phyloP scores from a whole-genome alignment of 2,888 invertebrate genomes.

The Drosophila aldrichi region DNA sequence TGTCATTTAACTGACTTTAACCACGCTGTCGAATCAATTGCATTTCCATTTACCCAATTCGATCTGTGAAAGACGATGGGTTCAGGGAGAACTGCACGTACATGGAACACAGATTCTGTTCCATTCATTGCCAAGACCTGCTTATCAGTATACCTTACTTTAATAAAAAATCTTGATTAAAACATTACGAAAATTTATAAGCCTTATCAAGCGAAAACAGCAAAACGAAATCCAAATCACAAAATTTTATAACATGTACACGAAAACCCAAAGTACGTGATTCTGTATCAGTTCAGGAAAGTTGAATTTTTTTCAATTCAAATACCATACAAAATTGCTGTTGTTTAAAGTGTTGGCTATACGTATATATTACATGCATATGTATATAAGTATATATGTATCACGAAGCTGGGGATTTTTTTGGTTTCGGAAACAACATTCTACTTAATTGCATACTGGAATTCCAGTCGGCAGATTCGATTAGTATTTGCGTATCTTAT shows the following conservation, averaged over 20 bases:
- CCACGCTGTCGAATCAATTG: not conserved
- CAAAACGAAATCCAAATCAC: constrained; percentile 17
- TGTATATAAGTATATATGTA: not conserved
- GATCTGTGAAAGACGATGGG: not conserved
- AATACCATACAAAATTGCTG: not conserved
- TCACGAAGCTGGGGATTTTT: constrained; percentile 27
- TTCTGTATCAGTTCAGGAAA: constrained; percentile 24
- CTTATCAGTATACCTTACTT: constrained; percentile 10
- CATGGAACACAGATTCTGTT: not conserved
- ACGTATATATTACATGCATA: constrained; percentile 6
- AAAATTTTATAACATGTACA: constrained; percentile 20
- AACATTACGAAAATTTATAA: constrained; percentile 19
- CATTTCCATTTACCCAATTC: constrained; percentile 1
- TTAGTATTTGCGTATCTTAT: not conserved
- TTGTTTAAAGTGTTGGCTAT: constrained; percentile 7
- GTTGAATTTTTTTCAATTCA: constrained; percentile 6
- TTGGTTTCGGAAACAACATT: not conserved
- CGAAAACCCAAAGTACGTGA: constrained; percentile 41
- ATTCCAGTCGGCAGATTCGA: constrained; percentile 1
- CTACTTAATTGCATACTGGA: constrained; percentile 10
- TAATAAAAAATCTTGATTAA: constrained; percentile 25
- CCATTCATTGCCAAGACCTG: constrained; percentile 15
- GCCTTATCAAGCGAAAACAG: constrained; percentile 37
- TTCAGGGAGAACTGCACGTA: constrained; percentile 10
- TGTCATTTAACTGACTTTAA: not conserved